phyloP scores from a whole-genome alignment of 2,888 invertebrate genomes.

The Agrypnus murinus region DNA sequence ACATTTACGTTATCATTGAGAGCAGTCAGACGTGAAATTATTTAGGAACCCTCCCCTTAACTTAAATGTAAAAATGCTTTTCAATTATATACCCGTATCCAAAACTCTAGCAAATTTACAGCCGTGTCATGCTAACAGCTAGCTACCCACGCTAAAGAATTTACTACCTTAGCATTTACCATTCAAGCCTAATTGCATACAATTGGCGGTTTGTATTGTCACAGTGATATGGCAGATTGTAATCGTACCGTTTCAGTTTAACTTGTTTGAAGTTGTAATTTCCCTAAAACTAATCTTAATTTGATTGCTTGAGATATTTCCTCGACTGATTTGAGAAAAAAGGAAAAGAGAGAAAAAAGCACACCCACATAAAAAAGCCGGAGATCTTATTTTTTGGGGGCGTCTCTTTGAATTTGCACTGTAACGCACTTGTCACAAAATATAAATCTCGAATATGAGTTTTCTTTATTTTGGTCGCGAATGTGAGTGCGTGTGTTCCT shows the following conservation, averaged over 20 bases:
- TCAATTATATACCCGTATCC: neutral
- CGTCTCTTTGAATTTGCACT: too few species aligned
- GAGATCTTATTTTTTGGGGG: too few species aligned
- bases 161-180: slow-evolving; percentile 4
- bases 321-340: too few species aligned
- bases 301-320: neutral
- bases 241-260: neutral
- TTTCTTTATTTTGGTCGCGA: too few species aligned
- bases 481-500: too few species aligned
- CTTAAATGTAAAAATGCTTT: neutral
- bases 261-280: slow-evolving; percentile 6
- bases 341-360: too few species aligned
- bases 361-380: too few species aligned
- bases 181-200: slow-evolving; percentile 12
- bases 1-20: slow-evolving; percentile 7
- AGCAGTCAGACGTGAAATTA: slow-evolving; percentile 20
- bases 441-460: too few species aligned
- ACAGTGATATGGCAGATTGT: slow-evolving; percentile 9
- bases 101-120: slow-evolving; percentile 16
- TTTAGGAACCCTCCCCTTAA: neutral
- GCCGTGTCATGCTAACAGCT: neutral
- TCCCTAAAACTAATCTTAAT: slow-evolving; percentile 16
- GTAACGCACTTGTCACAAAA: too few species aligned
- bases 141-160: slow-evolving; percentile 11
- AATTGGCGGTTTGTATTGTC: slow-evolving; percentile 12